Evolutionary conservation across 2,888 invertebrate genomes (phyloP), one percentile per base, ranked within the genome.

Genomic region (Xestia sexstrigata): DNA sequence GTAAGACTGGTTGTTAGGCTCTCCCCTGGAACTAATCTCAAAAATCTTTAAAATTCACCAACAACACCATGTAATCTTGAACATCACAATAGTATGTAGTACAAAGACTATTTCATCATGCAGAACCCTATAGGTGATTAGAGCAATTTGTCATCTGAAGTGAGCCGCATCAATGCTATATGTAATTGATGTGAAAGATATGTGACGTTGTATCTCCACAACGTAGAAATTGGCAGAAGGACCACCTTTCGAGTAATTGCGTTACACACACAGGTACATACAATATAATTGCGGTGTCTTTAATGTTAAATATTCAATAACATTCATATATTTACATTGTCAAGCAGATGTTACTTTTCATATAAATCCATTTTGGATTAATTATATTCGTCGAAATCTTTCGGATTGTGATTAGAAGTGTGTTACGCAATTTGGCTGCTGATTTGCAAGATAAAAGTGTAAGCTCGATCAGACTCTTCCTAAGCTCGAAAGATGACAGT

Each of bases 121-220:
- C 47, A 55, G 70, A 84, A 69, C 69, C 75, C 70, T 74, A 35
- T 42, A 66, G 52, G 65, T 73, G 74, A 83, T 83, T 78, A 79
- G 52, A 83, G 85, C 83, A 90, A 91, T 90, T 89, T 89, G 86
- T 91, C 88, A 89, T 85, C 62, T 65, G 76, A 58, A 69, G 62
- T 30, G 73, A 79, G 66, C 72, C 74, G 69, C 69, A 73, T 42
- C 74, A 81, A 85, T 81, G 70, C 60, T 76, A 71, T 70, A 76
- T 78, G 79, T 87, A 87, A 89, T 86, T 86, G 87, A 88, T 86
- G 77, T 72, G 78, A 71, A 75, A 67, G 55, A 71, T 76, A 72
- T 85, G 39, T 78, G 70, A 76, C 30, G 74, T 58, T 39, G 42
- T 60, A 35, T 11, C 11, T 5, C 26, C 68, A 69, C 45, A 13